These are phyloP conservation scores for Ecliptopera silaceata DNA, from an alignment of 2,888 invertebrate genomes.

Conservation along the genomic window DNA sequence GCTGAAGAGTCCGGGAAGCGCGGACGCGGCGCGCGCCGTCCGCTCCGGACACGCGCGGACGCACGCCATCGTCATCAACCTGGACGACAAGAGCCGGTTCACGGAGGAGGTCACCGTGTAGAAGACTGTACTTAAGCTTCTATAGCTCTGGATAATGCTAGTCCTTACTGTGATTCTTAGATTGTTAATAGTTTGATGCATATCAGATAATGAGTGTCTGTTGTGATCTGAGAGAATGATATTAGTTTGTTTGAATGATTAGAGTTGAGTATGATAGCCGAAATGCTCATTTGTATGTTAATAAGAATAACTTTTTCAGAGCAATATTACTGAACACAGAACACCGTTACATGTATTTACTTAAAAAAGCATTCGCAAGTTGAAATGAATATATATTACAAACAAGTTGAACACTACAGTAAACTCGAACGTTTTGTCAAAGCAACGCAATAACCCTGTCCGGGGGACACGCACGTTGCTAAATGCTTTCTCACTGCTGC, in stretches of 20 bases:
- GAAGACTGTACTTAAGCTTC: constrained; percentile 40
- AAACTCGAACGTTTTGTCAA: not conserved
- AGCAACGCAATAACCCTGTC: not conserved
- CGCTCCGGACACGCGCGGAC: constrained; percentile 87
- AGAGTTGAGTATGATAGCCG: not conserved
- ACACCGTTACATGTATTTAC: not conserved
- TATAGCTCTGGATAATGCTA: constrained; percentile 56
- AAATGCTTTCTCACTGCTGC: too few relatives aligned
- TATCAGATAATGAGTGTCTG: constrained; percentile 31
- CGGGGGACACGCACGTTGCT: not conserved
- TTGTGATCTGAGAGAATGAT: not conserved
- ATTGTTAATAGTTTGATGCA: constrained; percentile 39
- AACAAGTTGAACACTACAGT: not conserved
- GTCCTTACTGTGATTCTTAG: constrained; percentile 75
- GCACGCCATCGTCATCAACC: constrained; percentile 90
- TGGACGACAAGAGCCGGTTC: constrained; percentile 91
- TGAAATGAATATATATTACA: too few relatives aligned
- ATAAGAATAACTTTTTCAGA: too few relatives aligned
- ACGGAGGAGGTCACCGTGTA: constrained; percentile 92
- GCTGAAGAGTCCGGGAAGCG: constrained; percentile 64
- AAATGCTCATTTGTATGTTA: too few relatives aligned
- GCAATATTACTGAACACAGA: not conserved
- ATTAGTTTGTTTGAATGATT: constrained; percentile 9
- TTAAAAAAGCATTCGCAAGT: too few relatives aligned
- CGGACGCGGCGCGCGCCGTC: constrained; percentile 67